Base-by-base conservation (phyloP, 2,113 vertebrate species). In the Sphaerodactylus townsendi region DNA sequence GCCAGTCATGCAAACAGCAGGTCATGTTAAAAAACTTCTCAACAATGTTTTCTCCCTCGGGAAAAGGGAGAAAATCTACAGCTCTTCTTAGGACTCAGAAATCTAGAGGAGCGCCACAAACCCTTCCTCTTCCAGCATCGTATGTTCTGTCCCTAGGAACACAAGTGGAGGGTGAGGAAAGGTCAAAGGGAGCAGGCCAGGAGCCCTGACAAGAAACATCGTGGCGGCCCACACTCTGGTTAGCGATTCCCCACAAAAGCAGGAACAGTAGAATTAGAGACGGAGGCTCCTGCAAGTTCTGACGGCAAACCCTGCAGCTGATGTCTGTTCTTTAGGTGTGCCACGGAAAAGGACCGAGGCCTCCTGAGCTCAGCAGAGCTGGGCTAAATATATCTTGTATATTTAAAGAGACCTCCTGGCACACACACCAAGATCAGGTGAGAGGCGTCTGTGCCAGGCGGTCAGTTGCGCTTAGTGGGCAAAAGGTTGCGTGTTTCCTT, bases 391-490 rank as follows among this genome's bases (percentile, higher is more conserved):
- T 94, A 95, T 87, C 70, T 50, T 73, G 35, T 72, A 1, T 74
- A 39, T n/a, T 64, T 30, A 72, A 53, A 81, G 89, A 39, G 23
- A 76, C 77, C 83, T 84, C n/a, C 85, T 92, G 94, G 93, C 89
- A 91, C 0, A 86, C 82, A 0, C 87, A 75, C 75, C 89, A 83
- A 88, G 87, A 90, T 94, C 93, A 95, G 94, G 92, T 93, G 92
- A 94, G 93, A 73, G 35, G 48, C 0, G 56, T 0, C 33, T 4
- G 0, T 33, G 77, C 82, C 17, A 2, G 0, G 74, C 62, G 83
- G 86, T 53, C 90, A 84, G 81, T 2, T 23, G 71, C 69, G 64
- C 69, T 84, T 50, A 86, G 77, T 79, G 66, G 77, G 46, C 1
- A 33, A 82, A 59, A 90, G 85, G 75, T 64, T 89, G 81, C 3